Base-by-base conservation (phyloP, 2,888 invertebrate species). In the Tachina fera region DNA sequence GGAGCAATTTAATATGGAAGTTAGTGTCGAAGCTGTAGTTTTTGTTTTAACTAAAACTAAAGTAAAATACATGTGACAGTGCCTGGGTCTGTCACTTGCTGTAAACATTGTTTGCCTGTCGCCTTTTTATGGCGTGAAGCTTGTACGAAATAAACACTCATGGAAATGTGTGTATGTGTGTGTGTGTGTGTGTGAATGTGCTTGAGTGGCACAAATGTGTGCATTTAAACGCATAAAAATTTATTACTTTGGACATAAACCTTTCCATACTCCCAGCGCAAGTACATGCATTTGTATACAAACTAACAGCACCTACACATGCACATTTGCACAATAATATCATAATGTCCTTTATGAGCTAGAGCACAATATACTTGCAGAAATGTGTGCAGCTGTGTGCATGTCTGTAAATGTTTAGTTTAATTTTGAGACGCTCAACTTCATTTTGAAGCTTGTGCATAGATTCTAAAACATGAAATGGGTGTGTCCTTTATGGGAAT, bases 161-260 rank as follows among this genome's bases (percentile, higher is more conserved):
- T n/a, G 9, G 39, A 74, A 58, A 11, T 45, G 9, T 45, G 45
- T 45, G 45, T 45, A n/a, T 10, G 9, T 60, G 60, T 39, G 39
- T 60, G 9, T 39, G 39, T 60, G 9, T 61, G 41, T 58, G 43
- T 61, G 61, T 11, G 43, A 31, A 31, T 31, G 31, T 31, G 6
- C 31, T 31, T 31, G 31, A 31, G 31, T 31, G 31, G 31, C 31
- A 53, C 71, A 49, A 65, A 67, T 84, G 80, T 80, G 84, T 84
- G 71, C 71, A 67, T 86, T 86, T 61, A 83, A 86, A 76, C 78
- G 63, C 84, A 87, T 87, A 87, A 87, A 87, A 87, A 87, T 87
- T 86, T 87, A 87, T 87, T 86, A 83, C 83, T 80, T 75, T 72
- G 75, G 79, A 86, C 86, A 84, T 84, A 84, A 83, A 83, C 65